Evolutionary conservation across 64 coral and sea anemone species (phyloP).

Genomic region (Montipora foliosa): DNA sequence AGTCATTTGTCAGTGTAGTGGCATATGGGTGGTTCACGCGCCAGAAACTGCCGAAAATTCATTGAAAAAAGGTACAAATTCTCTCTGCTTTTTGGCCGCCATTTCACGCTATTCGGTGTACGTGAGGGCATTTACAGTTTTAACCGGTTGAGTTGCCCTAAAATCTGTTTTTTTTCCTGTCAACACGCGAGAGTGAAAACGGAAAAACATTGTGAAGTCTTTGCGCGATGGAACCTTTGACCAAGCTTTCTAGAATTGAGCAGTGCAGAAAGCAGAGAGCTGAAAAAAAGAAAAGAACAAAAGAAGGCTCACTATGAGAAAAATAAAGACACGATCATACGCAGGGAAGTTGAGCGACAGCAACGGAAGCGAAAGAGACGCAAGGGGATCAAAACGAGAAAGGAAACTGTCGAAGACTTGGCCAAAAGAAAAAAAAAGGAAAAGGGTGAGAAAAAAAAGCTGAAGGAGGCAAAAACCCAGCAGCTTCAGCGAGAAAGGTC

Average conservation of each 20-base stretch:
- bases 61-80: conserved; percentile 31
- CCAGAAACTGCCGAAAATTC: conserved; percentile 3
- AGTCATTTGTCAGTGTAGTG: conserved; percentile 26
- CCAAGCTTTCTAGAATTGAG: no score
- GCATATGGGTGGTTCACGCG: background rate
- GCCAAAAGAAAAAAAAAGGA: conserved; percentile 18
- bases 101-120: conserved; percentile 7
- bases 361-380: background rate
- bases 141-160: conserved; percentile 4
- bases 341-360: background rate
- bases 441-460: background rate
- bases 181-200: no score
- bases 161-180: no score
- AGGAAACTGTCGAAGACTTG: background rate
- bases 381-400: background rate
- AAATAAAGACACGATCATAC: conserved; percentile 17
- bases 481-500: background rate
- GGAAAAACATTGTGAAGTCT: no score
- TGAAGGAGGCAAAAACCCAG: background rate
- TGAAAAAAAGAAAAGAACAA: background rate
- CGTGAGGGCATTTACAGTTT: background rate
- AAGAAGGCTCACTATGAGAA: conserved; percentile 12
- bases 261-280: no score
- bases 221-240: no score
- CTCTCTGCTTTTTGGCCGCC: background rate